Evolutionary conservation across 1,140 invertebrate genomes (phyloP), one percentile per base, ranked within the genome.

Genomic region (Nomia melanderi): DNA sequence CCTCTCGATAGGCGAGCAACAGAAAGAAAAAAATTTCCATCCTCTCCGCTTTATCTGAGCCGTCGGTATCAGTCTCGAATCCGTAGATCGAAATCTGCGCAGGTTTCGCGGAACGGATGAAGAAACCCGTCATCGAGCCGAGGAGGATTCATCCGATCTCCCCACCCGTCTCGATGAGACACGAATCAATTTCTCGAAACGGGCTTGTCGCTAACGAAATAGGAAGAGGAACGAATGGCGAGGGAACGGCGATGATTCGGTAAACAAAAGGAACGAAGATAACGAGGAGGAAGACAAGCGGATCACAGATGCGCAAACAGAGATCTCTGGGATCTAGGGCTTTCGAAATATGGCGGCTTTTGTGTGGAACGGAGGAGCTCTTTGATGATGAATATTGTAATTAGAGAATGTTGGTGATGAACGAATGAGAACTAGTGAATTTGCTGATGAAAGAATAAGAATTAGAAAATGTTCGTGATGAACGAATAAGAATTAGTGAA

Each of bases 281-380:
- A 41, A 36, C 29, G 54, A 31, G 27, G 27, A 25, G 6, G 54
- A 20, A 33, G 57, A 17, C 59, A 23, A 12, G 9, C 59, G 23
- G 59, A 23, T 62, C 59, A 39, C 59, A 62, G 33, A 62, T 62
- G 59, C 39, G 59, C 59, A 62, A 62, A 62, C 59, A 62, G 33
- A 62, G 59, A 62, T 62, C 33, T 62, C 20, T 20, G 8, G 12
- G 57, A 60, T 60, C 31, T n/a, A 57, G 54, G 12, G 57, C 36
- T 56, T n/a, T n/a, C n/a, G n/a, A n/a, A n/a, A n/a, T n/a, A n/a
- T n/a, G n/a, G n/a, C n/a, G n/a, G n/a, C n/a, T n/a, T n/a, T n/a
- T n/a, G n/a, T n/a, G n/a, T n/a, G n/a, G n/a, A n/a, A n/a, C n/a
- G n/a, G n/a, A n/a, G n/a, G n/a, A n/a, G n/a, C n/a, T n/a, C n/a